Evolutionary conservation across 2,888 invertebrate species (phyloP).

Genomic region (Orchesellides sinensis): DNA sequence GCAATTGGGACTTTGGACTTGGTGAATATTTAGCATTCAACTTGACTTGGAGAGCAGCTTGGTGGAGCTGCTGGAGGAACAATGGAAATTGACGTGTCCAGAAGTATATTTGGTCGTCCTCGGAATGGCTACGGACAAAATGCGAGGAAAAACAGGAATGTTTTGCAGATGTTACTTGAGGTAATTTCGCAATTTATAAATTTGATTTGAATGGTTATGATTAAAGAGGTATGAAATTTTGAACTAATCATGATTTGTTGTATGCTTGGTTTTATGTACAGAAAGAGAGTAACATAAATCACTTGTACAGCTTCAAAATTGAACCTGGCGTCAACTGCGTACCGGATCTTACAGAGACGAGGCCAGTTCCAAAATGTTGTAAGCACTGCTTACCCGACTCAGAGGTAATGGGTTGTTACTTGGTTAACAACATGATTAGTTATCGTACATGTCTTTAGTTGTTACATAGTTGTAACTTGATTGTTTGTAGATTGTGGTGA

Average conservation of each 20-base stretch:
- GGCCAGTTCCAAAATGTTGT: conserved; percentile 47
- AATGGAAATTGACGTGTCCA: not conserved
- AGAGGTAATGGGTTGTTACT: conserved; percentile 25
- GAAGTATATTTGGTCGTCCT: conserved; percentile 22
- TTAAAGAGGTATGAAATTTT: too few species aligned
- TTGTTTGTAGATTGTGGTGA: not conserved
- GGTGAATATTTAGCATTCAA: too few species aligned
- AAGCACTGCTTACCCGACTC: conserved; percentile 32
- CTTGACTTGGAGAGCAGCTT: too few species aligned
- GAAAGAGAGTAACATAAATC: conserved; percentile 5
- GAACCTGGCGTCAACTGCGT: not conserved
- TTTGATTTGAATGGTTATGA: too few species aligned
- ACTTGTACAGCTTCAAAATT: conserved; percentile 22
- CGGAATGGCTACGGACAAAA: not conserved
- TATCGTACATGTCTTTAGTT: too few species aligned
- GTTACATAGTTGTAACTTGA: not conserved
- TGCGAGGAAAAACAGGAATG: not conserved
- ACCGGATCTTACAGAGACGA: conserved; percentile 9
- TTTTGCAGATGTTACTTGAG: not conserved
- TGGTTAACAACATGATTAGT: not conserved
- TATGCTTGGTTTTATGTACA: too few species aligned
- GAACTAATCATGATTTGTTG: too few species aligned
- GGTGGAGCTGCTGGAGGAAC: not conserved
- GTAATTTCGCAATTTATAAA: not conserved
- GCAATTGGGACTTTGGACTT: too few species aligned